These are phyloP conservation scores for Cotesia glomerata DNA, from an alignment of 1,140 invertebrate genomes.

Conservation along the genomic window DNA sequence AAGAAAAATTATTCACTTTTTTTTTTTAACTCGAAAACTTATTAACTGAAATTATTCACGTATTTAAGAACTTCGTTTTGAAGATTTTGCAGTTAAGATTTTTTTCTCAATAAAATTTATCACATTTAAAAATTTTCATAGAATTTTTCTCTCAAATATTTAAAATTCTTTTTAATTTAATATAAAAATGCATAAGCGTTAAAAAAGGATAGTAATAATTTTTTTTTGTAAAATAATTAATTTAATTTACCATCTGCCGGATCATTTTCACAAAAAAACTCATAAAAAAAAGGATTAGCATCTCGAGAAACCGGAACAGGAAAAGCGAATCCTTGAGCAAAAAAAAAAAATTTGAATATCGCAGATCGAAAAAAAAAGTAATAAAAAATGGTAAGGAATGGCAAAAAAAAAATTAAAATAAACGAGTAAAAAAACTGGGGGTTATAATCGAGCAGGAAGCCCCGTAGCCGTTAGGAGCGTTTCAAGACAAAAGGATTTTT, in stretches of 20 bases:
- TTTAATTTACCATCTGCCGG: background rate
- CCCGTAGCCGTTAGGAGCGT: slow-evolving; percentile 13
- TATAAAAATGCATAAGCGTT: background rate
- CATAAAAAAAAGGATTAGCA: slow-evolving; percentile 12
- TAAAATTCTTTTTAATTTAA: too few relatives aligned
- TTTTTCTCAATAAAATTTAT: too few relatives aligned
- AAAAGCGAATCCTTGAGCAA: slow-evolving; percentile 17
- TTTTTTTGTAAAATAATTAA: background rate
- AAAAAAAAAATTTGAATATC: slow-evolving; percentile 38
- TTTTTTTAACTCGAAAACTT: too few relatives aligned
- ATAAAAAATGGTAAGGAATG: slow-evolving; percentile 13
- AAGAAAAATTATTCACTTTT: too few relatives aligned
- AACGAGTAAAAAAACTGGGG: slow-evolving; percentile 3
- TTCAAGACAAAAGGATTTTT: slow-evolving; percentile 20
- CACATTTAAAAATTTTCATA: too few relatives aligned
- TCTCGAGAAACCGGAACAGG: slow-evolving; percentile 18
- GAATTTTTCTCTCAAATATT: too few relatives aligned
- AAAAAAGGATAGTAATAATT: background rate
- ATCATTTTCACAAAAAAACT: slow-evolving; percentile 10
- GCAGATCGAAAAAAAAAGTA: slow-evolving; percentile 14
- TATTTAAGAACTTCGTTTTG: too few relatives aligned
- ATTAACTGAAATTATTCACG: too few relatives aligned
- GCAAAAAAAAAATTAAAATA: slow-evolving; percentile 21
- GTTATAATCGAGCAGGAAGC: slow-evolving; percentile 14
- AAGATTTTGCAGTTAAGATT: too few relatives aligned